phyloP scores from a whole-genome alignment of 2,797 vertebrate species.

The Heteromormyrus szaboi region DNA sequence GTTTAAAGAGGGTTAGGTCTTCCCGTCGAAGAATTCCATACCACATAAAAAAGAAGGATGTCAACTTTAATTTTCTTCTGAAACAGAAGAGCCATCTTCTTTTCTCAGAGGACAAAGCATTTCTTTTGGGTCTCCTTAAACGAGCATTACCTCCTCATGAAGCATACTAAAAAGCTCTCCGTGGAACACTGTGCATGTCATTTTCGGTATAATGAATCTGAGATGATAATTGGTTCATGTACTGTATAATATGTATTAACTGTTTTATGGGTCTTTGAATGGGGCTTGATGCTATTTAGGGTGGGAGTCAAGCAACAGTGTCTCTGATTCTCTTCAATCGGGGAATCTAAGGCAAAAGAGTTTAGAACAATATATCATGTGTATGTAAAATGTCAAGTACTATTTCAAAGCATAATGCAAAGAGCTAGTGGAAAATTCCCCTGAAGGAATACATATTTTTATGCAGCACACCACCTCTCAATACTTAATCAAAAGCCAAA shows the following conservation, averaged over 20 bases:
- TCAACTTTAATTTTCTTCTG: constrained; percentile 1
- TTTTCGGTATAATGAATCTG: background rate
- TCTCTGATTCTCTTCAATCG: background rate
- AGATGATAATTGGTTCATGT: background rate
- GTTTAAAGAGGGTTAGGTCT: background rate
- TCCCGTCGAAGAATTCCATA: background rate
- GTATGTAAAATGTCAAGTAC: background rate
- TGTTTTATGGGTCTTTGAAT: background rate
- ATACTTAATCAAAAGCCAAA: background rate
- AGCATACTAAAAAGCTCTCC: background rate
- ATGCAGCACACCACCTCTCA: background rate
- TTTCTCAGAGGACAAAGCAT: background rate
- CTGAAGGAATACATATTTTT: background rate
- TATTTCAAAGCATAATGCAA: background rate
- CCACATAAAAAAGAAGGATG: background rate
- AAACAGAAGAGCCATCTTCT: background rate
- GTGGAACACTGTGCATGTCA: background rate
- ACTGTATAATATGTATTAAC: background rate
- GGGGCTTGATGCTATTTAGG: background rate
- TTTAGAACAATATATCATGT: background rate
- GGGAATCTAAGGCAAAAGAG: background rate
- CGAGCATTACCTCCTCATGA: background rate
- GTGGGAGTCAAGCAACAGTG: background rate
- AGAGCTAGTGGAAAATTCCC: background rate
- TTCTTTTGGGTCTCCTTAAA: background rate